Conservation (phyloP, 2,113 vertebrate species). For the Neolamprologus hecqui region DNA sequence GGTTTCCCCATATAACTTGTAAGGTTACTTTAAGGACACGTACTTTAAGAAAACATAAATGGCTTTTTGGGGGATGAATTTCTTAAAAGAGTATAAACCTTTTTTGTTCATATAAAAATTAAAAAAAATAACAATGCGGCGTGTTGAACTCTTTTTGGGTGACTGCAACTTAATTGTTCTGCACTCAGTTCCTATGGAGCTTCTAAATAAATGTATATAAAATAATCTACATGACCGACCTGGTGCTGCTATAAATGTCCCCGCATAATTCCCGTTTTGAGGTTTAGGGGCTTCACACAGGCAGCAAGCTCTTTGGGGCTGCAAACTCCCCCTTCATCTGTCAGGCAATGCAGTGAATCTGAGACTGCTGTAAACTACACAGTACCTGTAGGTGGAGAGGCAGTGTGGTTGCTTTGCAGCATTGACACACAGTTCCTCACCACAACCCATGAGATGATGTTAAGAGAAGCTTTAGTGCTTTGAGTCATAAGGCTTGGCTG, state of each 20-base stretch:
- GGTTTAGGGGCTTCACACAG: background rate
- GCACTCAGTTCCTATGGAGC: background rate
- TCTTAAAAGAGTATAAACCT: background rate
- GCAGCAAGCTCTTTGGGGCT: background rate
- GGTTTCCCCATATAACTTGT: background rate
- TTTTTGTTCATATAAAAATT: background rate
- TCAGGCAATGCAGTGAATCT: background rate
- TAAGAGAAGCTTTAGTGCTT: background rate
- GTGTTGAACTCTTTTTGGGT: background rate
- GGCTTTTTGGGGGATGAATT: background rate
- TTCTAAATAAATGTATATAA: background rate
- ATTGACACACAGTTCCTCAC: constrained; percentile 15
- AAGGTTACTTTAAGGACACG: background rate
- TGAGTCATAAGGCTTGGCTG: background rate
- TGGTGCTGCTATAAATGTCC: background rate
- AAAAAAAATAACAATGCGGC: background rate
- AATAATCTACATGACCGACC: background rate
- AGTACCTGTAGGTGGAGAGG: constrained; percentile 13
- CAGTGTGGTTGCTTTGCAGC: constrained; percentile 10
- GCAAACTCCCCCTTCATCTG: background rate
- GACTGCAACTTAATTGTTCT: background rate
- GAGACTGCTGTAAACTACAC: background rate
- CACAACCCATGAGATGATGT: constrained; percentile 6
- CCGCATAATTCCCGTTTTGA: background rate
- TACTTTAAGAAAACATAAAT: background rate